Conservation (phyloP, 2,797 vertebrate genomes). For the Trachops cirrhosus region DNA sequence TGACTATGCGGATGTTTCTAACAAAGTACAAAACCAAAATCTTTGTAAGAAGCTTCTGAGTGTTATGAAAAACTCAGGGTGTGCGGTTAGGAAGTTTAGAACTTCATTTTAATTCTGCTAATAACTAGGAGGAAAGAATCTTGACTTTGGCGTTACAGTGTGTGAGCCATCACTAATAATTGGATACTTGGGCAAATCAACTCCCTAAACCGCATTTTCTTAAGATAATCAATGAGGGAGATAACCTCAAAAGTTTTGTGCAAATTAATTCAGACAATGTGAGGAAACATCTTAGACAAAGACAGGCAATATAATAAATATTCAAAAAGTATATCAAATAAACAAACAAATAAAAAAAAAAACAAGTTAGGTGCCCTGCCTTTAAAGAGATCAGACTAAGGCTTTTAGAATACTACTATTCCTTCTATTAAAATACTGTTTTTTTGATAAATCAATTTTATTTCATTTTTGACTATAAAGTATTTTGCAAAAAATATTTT, state of each 20-base stretch:
- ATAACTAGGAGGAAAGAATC: background rate
- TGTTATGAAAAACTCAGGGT: background rate
- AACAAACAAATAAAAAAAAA: background rate
- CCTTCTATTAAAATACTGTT: background rate
- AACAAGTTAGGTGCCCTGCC: accelerated
- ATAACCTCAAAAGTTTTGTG: background rate
- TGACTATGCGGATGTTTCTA: background rate
- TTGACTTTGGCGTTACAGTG: background rate
- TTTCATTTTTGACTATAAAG: too few species aligned
- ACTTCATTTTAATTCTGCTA: background rate
- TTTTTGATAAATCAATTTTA: background rate
- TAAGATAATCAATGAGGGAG: background rate
- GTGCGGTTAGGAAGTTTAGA: background rate
- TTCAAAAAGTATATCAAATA: background rate
- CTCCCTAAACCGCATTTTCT: background rate
- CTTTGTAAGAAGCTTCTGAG: background rate
- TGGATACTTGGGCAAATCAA: background rate
- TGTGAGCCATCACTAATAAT: accelerated
- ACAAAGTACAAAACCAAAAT: background rate
- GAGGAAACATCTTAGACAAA: background rate
- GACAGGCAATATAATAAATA: background rate
- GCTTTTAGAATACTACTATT: background rate
- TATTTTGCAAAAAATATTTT: too few species aligned
- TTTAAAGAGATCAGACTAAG: background rate
- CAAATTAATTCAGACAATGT: background rate